A percentile compares a stretch with the other conserved stretches of the same genome.
Evolutionary conservation across 1,140 invertebrate species (phyloP).

Genomic region (Whitmania pigra): DNA sequence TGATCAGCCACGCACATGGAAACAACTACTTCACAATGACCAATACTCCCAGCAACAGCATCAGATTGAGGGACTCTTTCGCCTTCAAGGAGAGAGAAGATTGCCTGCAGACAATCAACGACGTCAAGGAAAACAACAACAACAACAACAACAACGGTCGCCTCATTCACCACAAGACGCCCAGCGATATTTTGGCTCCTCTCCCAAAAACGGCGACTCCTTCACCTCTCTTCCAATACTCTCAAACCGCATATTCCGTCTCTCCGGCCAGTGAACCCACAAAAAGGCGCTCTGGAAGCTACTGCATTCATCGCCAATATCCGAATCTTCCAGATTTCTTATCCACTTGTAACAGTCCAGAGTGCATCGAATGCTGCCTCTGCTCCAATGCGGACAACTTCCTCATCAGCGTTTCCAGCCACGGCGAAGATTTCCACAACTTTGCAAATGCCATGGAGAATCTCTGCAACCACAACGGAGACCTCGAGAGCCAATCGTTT

Average conservation of each 20-base stretch:
- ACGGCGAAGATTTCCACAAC: no score
- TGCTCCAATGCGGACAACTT: neutral
- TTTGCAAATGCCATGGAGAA: no score
- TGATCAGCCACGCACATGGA: neutral
- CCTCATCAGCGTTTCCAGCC: no score
- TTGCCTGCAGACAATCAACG: neutral
- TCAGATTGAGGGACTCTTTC: neutral
- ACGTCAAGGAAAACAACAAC: constrained; percentile 5
- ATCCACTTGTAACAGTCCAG: neutral
- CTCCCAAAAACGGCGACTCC: neutral
- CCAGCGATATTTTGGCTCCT: neutral
- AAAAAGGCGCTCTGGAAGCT: neutral
- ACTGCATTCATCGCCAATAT: neutral
- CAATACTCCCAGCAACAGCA: constrained; percentile 5
- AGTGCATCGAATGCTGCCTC: constrained; percentile 10
- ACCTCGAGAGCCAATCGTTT: no score
- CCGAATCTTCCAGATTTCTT: neutral
- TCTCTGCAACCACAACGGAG: no score
- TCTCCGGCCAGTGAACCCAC: constrained; percentile 1
- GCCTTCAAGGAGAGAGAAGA: neutral
- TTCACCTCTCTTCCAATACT: neutral
- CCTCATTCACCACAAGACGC: neutral
- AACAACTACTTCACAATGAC: constrained; percentile 7
- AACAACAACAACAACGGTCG: neutral
- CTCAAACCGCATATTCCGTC: neutral